Conservation (phyloP, 2,888 invertebrate species). For the Danaus chrysippus region DNA sequence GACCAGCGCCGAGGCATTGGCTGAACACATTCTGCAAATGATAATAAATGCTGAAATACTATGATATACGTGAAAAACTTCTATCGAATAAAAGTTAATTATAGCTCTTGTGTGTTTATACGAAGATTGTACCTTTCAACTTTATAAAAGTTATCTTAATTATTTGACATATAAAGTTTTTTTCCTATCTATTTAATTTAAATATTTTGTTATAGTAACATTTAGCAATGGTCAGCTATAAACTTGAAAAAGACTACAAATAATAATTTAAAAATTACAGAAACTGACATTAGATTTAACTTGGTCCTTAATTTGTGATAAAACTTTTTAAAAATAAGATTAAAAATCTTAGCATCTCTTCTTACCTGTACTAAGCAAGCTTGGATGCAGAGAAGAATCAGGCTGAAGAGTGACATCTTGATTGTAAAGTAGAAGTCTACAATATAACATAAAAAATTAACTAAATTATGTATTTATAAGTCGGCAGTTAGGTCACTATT, state of each 20-base stretch:
- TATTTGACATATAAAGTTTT: too few species aligned
- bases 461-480: not conserved
- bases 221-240: too few species aligned
- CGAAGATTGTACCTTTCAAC: too few species aligned
- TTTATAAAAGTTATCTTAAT: too few species aligned
- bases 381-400: slow-evolving; percentile 41
- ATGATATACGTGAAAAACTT: not conserved
- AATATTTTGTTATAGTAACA: too few species aligned
- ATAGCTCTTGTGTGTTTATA: too few species aligned
- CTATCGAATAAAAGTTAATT: not conserved
- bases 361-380: slow-evolving; percentile 47
- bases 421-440: not conserved
- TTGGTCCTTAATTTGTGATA: too few species aligned
- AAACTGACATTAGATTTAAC: too few species aligned
- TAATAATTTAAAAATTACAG: too few species aligned
- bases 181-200: too few species aligned
- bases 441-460: not conserved
- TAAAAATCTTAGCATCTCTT: not conserved
- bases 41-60: not conserved
- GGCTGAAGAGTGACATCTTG: not conserved
- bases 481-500: not conserved
- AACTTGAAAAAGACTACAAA: too few species aligned
- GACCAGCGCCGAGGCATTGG: slow-evolving; percentile 25
- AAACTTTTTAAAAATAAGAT: too few species aligned
- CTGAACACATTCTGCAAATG: slow-evolving; percentile 31